A percentile compares a stretch with the other conserved stretches of the same genome.
These are phyloP conservation scores for Rhagophthalmus giganteus DNA, from an alignment of 2,888 invertebrate genomes.

Conservation along the genomic window DNA sequence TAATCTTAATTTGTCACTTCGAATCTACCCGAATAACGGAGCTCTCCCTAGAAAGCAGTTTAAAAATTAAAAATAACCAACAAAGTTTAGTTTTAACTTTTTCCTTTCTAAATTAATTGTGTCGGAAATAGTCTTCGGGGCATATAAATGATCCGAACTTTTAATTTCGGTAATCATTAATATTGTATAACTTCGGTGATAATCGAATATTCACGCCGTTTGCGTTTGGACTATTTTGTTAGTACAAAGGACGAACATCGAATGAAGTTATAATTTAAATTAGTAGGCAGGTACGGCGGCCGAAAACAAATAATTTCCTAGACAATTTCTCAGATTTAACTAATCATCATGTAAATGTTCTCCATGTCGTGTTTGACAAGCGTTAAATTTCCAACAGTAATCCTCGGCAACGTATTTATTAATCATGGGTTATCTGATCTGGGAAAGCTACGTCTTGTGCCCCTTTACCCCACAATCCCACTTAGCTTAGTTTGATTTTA, in stretches of 20 bases:
- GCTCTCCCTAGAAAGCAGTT: slow-evolving; percentile 1
- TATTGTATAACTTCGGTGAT: no score
- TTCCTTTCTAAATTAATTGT: no score
- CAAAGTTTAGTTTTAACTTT: no score
- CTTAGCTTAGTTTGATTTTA: slow-evolving; percentile 16
- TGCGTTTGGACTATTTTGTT: no score
- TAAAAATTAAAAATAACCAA: slow-evolving; percentile 2
- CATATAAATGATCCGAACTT: no score
- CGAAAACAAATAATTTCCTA: background rate
- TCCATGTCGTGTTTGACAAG: slow-evolving; percentile 44
- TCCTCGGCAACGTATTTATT: slow-evolving; percentile 48
- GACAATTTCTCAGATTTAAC: slow-evolving; percentile 17
- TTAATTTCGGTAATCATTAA: no score
- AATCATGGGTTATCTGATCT: slow-evolving; percentile 49
- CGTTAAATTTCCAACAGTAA: slow-evolving; percentile 48
- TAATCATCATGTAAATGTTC: slow-evolving; percentile 29
- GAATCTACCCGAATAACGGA: background rate
- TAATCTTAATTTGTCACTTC: slow-evolving; percentile 4
- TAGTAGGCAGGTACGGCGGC: no score
- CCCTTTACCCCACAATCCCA: slow-evolving; percentile 27
- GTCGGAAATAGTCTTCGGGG: no score
- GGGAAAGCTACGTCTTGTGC: slow-evolving; percentile 37
- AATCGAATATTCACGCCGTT: no score
- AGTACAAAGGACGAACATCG: no score
- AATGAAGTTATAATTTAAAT: background rate